Evolutionary conservation across 2,113 vertebrate species (phyloP), one percentile per base, ranked within the genome.

Genomic region (Petromus typicus): DNA sequence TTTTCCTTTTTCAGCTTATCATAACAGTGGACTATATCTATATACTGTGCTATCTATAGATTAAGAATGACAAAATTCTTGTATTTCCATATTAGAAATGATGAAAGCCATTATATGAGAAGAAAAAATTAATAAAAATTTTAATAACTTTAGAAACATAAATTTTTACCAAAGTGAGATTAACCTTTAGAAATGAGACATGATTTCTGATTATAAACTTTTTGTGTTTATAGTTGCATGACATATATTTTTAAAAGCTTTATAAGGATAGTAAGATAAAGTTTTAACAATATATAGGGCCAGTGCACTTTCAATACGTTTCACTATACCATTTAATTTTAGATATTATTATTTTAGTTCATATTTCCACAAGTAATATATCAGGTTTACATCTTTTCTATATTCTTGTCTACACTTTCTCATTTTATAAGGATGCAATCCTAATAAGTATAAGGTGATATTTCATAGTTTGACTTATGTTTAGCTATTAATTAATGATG

Each of bases 141-240:
- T 48, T 37, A 96, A 63, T 63, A 67, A 90, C 34, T 71, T 95
- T 25, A 71, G 54, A 71, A 73, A 54, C 6, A 51, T 64, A 82
- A 94, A 57, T 89, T 32, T 5, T 5, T 89, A 67, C 61, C 57
- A 66, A 81, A 43, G 43, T n/a, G 32, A 40, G 8, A n/a, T 69
- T 34, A 76, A 69, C 9, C 0, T 56, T 96, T 64, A 88, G 30
- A 45, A 59, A 18, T 10, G 86, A 11, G 48, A 16, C 23, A 75
- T 64, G 16, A 43, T 87, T 90, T 17, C 5, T 84, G 83, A 80
- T 96, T 86, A 9, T 89, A 48, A 79, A 45, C 87, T 48, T 85
- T 76, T 86, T 92, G 3, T 81, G 11, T 66, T 79, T 96, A 25
- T 56, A 71, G 34, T 59, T 43, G 56, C 63, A 81, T 63, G 67